Evolutionary conservation across 2,113 vertebrate species (phyloP).

Genomic region (Hemiscyllium ocellatum): DNA sequence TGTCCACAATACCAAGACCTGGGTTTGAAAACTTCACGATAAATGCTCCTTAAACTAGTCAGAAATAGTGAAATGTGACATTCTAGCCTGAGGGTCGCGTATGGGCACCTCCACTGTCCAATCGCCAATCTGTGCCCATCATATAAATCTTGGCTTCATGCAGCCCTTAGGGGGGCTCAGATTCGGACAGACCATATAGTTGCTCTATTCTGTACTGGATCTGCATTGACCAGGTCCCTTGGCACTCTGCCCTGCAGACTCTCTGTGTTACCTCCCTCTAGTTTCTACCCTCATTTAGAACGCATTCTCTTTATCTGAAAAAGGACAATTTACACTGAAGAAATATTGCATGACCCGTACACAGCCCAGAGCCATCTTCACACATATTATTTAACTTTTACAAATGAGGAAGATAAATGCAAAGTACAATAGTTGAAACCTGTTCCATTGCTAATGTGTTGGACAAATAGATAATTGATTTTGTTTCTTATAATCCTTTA

Average conservation of each 20-base stretch:
- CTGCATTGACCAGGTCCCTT: neutral
- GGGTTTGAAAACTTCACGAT: neutral
- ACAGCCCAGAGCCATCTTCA: neutral
- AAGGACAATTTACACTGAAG: neutral
- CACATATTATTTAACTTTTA: neutral
- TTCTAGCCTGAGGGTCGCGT: neutral
- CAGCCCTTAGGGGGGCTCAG: neutral
- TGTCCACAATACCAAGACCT: neutral
- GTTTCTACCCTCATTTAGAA: neutral
- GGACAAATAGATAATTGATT: constrained; percentile 4
- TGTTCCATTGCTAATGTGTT: neutral
- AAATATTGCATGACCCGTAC: neutral
- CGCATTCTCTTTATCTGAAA: too few species aligned
- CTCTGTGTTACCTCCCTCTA: neutral
- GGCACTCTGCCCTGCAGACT: neutral
- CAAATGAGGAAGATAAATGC: neutral
- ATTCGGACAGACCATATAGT: neutral
- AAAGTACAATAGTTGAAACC: neutral
- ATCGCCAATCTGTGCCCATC: neutral
- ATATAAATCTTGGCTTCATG: neutral
- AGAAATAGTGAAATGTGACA: neutral
- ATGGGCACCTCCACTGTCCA: neutral
- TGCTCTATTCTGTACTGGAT: neutral
- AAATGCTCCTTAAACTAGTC: neutral
- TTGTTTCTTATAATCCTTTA: constrained; percentile 13